A percentile compares a stretch with the other conserved stretches of the same genome.
phyloP scores from a whole-genome alignment of 2,888 invertebrate species.

The Nyleta sp. region DNA sequence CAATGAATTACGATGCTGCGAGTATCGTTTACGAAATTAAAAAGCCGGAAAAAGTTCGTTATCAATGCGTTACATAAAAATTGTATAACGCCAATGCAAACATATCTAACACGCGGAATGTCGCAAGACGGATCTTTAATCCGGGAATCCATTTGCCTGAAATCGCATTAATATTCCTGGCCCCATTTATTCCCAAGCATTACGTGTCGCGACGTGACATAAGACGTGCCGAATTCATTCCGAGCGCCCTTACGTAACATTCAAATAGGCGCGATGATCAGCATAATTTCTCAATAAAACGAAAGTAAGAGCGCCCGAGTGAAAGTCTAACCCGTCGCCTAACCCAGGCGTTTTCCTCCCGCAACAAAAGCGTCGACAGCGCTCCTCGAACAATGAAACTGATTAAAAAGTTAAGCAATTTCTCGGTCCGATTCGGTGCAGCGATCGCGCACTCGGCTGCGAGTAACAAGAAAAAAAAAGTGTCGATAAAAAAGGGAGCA shows the following conservation, averaged over 20 bases:
- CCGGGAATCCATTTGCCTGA: conserved; percentile 7
- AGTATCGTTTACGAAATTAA: background rate
- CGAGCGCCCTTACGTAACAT: conserved; percentile 38
- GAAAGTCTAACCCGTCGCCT: too few species aligned
- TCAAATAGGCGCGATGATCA: conserved; percentile 44
- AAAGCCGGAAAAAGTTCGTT: background rate
- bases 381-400: conserved; percentile 4
- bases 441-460: background rate
- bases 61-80: conserved; percentile 26
- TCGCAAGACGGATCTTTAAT: conserved; percentile 20
- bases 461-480: conserved; percentile 2
- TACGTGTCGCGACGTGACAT: conserved; percentile 44
- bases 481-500: too few species aligned
- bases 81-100: conserved; percentile 7
- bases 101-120: background rate
- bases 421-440: too few species aligned
- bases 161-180: conserved; percentile 46
- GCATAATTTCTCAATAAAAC: conserved; percentile 63
- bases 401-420: conserved; percentile 25
- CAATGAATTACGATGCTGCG: too few species aligned
- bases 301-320: conserved; percentile 52
- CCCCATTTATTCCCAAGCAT: conserved; percentile 38
- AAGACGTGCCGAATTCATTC: conserved; percentile 39
- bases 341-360: conserved; percentile 20
- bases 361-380: too few species aligned